phyloP scores from a whole-genome alignment of 2,888 invertebrate species.

The Calliphora vomitoria region DNA sequence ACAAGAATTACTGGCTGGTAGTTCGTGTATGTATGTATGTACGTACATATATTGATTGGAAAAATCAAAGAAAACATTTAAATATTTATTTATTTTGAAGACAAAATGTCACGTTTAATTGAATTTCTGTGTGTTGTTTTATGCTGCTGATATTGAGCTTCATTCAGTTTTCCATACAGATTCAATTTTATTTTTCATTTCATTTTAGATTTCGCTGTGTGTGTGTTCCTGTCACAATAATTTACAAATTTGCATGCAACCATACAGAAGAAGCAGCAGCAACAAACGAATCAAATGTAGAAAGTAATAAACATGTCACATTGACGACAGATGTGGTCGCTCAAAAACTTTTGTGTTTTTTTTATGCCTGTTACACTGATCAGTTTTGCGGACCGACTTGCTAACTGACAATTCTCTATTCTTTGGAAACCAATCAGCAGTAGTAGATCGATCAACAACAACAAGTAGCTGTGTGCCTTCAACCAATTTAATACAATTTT shows the following conservation, averaged over 20 bases:
- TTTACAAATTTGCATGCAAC: slow-evolving; percentile 73
- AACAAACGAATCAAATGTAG: slow-evolving; percentile 64
- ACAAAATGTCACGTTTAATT: slow-evolving; percentile 77
- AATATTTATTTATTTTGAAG: slow-evolving; percentile 65
- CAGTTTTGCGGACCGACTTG: slow-evolving; percentile 9
- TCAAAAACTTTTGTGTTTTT: slow-evolving; percentile 63
- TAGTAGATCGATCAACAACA: slow-evolving; percentile 68
- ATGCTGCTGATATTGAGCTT: slow-evolving; percentile 23
- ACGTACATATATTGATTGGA: too few species aligned
- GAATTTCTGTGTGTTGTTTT: slow-evolving; percentile 79
- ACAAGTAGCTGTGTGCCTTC: slow-evolving; percentile 70
- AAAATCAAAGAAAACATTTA: slow-evolving; percentile 68
- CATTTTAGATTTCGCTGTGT: slow-evolving; percentile 22
- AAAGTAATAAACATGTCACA: slow-evolving; percentile 77
- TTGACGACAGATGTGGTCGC: slow-evolving; percentile 74
- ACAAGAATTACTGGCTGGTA: neutral
- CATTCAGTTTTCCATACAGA: neutral
- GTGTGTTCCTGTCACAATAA: slow-evolving; percentile 67
- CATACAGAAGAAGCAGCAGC: slow-evolving; percentile 24
- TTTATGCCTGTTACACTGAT: slow-evolving; percentile 32
- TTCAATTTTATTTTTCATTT: slow-evolving; percentile 38
- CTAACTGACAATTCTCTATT: slow-evolving; percentile 72
- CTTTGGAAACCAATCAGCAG: slow-evolving; percentile 74
- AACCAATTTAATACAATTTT: slow-evolving; percentile 68
- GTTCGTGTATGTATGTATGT: too few species aligned